These are phyloP conservation scores for Ceyx cyanopectus DNA, from an alignment of 2,113 vertebrate species.

Conservation along the genomic window DNA sequence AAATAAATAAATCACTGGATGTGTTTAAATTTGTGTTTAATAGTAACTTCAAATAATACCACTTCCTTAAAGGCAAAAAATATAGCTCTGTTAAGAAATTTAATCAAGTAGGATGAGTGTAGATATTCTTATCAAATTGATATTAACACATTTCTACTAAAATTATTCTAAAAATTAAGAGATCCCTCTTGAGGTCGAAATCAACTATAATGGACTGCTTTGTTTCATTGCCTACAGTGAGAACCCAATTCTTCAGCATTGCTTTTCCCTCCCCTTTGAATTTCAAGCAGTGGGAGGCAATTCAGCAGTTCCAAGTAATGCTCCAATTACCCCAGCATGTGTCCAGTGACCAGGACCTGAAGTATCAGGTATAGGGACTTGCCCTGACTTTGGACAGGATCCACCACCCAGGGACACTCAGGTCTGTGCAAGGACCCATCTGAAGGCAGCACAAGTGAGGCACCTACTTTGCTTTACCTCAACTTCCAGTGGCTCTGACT, in stretches of 20 bases:
- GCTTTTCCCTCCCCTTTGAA: not conserved
- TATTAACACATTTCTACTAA: too few relatives aligned
- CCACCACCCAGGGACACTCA: not conserved
- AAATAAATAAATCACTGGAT: too few relatives aligned
- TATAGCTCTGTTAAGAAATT: too few relatives aligned
- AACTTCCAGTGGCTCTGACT: not conserved
- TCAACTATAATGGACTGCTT: too few relatives aligned
- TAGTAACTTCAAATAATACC: too few relatives aligned
- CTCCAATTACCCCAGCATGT: not conserved
- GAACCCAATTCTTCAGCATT: not conserved
- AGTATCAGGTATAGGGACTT: not conserved
- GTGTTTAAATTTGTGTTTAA: too few relatives aligned
- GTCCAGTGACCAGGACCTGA: not conserved
- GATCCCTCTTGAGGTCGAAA: too few relatives aligned
- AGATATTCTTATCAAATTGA: too few relatives aligned
- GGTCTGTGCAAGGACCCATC: not conserved
- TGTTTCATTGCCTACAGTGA: not conserved
- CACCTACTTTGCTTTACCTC: not conserved
- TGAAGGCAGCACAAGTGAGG: not conserved
- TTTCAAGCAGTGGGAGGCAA: not conserved
- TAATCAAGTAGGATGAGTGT: too few relatives aligned
- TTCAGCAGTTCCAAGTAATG: not conserved
- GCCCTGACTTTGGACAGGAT: not conserved
- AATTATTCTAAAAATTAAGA: too few relatives aligned
- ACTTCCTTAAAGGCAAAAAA: too few relatives aligned